Percentiles rank a stretch among this genome's conserved stretches.
phyloP scores from a whole-genome alignment of 2,797 vertebrate species.

The Hyperoplus immaculatus region DNA sequence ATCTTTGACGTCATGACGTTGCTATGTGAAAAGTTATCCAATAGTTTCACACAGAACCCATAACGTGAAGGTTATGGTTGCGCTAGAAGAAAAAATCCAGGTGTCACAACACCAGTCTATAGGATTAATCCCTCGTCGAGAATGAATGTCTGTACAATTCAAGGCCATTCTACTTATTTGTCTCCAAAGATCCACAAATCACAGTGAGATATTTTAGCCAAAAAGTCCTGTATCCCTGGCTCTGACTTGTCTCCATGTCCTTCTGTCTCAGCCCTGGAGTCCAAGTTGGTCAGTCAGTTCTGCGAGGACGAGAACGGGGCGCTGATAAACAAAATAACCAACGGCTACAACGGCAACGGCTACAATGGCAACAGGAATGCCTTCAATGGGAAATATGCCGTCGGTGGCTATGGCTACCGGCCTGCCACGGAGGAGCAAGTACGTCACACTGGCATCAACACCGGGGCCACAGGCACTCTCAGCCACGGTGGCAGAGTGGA shows the following conservation, averaged over 20 bases:
- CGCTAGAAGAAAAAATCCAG: too few species aligned
- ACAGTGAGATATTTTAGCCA: neutral
- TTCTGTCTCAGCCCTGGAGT: slow-evolving; percentile 87
- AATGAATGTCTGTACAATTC: neutral
- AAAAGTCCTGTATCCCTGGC: too few species aligned
- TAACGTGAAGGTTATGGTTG: too few species aligned
- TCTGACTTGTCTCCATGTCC: slow-evolving; percentile 25
- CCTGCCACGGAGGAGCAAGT: slow-evolving; percentile 52
- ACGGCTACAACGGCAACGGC: slow-evolving; percentile 78
- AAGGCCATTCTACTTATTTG: neutral
- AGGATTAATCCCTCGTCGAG: too few species aligned
- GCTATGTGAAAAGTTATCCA: neutral
- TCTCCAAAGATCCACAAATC: too few species aligned
- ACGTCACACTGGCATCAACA: slow-evolving; percentile 35
- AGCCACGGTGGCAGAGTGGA: slow-evolving; percentile 34
- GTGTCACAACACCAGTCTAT: too few species aligned
- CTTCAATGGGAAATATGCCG: slow-evolving; percentile 60
- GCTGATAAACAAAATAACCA: slow-evolving; percentile 84
- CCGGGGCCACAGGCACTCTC: slow-evolving; percentile 28
- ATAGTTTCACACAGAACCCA: neutral
- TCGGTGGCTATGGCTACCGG: slow-evolving; percentile 58
- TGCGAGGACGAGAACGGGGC: slow-evolving; percentile 92
- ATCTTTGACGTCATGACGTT: too few species aligned
- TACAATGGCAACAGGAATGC: slow-evolving; percentile 65
- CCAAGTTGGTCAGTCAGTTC: slow-evolving; percentile 93